Conservation (phyloP, 2,797 vertebrate genomes). For the Trachurus trachurus region DNA sequence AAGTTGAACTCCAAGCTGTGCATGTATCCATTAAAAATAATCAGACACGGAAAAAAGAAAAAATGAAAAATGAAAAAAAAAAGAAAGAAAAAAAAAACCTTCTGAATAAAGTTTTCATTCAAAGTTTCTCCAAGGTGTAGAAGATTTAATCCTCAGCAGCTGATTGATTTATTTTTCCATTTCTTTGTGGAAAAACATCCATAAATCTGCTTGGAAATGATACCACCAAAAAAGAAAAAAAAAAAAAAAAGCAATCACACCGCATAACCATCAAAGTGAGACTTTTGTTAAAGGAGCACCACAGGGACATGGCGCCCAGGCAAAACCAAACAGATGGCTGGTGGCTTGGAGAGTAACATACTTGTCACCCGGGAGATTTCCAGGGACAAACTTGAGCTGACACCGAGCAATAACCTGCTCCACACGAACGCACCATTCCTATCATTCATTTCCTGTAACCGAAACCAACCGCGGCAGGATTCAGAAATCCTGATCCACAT, state of each 20-base stretch:
- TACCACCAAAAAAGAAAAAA: too few relatives aligned
- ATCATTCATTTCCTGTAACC: not conserved
- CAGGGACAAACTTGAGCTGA: not conserved
- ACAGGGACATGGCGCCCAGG: not conserved
- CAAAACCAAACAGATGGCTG: slow-evolving; percentile 2
- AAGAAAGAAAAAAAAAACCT: not conserved
- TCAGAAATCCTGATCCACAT: not conserved
- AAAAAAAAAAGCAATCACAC: not conserved
- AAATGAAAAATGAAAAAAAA: not conserved
- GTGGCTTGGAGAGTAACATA: not conserved
- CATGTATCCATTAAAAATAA: not conserved
- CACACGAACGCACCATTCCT: not conserved
- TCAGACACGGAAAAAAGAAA: not conserved
- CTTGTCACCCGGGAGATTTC: not conserved
- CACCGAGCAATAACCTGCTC: not conserved
- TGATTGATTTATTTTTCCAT: not conserved
- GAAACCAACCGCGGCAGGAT: slow-evolving; percentile 1
- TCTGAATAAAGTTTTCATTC: not conserved
- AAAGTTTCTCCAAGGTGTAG: not conserved
- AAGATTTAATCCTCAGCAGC: not conserved
- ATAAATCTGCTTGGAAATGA: not conserved
- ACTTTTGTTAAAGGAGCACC: not conserved
- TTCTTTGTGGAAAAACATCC: not conserved
- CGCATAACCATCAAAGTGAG: not conserved
- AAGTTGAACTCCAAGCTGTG: not conserved